Percentiles rank a stretch among this genome's conserved stretches.
Conservation (phyloP, 2,113 vertebrate genomes). For the Phalacrocorax carbo region DNA sequence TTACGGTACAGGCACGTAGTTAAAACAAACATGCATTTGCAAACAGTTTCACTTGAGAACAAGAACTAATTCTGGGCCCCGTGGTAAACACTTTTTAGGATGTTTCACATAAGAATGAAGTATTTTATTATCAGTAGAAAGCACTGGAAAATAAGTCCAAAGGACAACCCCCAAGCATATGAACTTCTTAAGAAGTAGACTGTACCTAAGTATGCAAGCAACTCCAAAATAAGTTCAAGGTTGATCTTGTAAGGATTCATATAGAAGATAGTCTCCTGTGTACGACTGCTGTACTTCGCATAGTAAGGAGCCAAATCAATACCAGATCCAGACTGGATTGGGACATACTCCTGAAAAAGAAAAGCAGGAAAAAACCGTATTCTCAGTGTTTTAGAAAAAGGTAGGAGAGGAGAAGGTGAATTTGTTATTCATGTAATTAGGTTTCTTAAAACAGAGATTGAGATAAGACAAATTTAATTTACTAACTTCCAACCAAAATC, state of each 20-base stretch:
- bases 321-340: constrained; percentile 70
- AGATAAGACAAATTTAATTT: neutral
- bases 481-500: neutral
- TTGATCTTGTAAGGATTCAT: constrained; percentile 98
- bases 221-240: constrained; percentile 89
- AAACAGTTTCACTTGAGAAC: neutral
- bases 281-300: constrained; percentile 86
- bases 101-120: neutral
- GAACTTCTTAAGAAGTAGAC: neutral
- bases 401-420: neutral
- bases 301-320: constrained; percentile 80
- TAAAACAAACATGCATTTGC: neutral
- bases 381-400: neutral
- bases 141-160: neutral
- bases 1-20: neutral
- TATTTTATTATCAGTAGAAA: neutral
- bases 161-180: neutral
- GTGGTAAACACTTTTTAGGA: neutral
- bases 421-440: neutral
- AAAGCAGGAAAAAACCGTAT: neutral
- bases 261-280: constrained; percentile 85
- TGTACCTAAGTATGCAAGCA: constrained; percentile 88
- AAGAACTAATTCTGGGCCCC: neutral
- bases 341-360: constrained; percentile 81
- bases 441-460: neutral